Conservation (phyloP, 1,140 invertebrate species). For the Penaeus indicus region DNA sequence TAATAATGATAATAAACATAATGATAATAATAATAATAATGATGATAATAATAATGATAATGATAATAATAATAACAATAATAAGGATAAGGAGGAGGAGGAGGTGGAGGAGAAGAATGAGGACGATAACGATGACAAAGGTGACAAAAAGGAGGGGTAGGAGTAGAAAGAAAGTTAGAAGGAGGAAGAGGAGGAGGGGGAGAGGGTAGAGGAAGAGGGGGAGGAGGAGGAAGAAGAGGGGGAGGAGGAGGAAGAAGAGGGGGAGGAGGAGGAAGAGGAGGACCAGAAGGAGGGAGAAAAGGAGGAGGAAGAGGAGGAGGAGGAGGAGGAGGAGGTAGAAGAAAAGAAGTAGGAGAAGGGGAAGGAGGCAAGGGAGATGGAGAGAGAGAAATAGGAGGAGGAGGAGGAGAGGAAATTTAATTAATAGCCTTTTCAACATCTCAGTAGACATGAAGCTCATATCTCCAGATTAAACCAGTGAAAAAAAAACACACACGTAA, state of each 20-base stretch:
- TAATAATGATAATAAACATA: background rate
- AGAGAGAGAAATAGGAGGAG: background rate
- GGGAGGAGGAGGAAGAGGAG: background rate
- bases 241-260: background rate
- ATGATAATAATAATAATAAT: too few species aligned
- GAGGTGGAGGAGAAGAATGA: background rate
- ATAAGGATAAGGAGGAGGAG: background rate
- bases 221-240: background rate
- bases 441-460: too few species aligned
- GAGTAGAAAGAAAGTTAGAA: background rate
- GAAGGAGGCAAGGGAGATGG: background rate
- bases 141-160: background rate
- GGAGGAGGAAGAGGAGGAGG: background rate
- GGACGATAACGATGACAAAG: background rate
- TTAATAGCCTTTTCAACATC: too few species aligned
- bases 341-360: background rate
- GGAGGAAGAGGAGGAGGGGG: background rate
- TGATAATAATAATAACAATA: too few species aligned
- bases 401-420: background rate
- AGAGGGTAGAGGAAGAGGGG: background rate
- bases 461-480: too few species aligned
- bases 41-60: too few species aligned
- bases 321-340: background rate
- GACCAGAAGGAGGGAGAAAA: background rate
- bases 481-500: too few species aligned